These are phyloP conservation scores for Xiphophorus hellerii DNA, from an alignment of 2,113 vertebrate species.

Conservation along the genomic window DNA sequence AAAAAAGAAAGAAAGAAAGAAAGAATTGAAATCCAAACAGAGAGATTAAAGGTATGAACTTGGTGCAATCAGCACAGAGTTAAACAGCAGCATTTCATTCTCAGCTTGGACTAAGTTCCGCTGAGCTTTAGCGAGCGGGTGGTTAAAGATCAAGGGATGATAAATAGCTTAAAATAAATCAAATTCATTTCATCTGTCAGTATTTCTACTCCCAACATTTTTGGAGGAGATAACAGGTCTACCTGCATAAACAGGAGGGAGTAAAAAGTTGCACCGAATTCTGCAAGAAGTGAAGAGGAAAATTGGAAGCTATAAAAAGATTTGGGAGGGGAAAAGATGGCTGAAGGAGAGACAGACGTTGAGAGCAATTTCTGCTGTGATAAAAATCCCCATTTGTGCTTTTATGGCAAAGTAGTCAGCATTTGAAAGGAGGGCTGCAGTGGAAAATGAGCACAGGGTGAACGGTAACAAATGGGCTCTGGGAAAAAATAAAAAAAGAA, in stretches of 20 bases:
- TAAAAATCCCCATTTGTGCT: constrained; percentile 21
- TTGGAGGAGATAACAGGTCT: neutral
- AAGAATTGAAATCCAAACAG: constrained; percentile 26
- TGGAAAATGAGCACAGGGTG: neutral
- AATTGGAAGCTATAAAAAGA: constrained; percentile 53
- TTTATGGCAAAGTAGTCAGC: constrained; percentile 1
- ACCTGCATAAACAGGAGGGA: neutral
- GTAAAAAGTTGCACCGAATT: constrained; percentile 17
- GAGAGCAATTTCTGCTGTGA: neutral
- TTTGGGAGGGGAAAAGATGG: constrained; percentile 31
- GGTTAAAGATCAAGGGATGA: constrained; percentile 43
- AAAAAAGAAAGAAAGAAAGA: neutral
- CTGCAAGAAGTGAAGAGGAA: constrained; percentile 2
- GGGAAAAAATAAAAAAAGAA: constrained; percentile 2
- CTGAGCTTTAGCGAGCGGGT: constrained; percentile 39
- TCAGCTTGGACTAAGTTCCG: constrained; percentile 31
- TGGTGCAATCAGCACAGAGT: constrained; percentile 37
- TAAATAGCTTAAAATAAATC: constrained; percentile 32
- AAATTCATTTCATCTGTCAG: constrained; percentile 12
- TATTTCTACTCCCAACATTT: neutral
- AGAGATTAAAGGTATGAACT: constrained; percentile 18
- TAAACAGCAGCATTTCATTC: constrained; percentile 35
- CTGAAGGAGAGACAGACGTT: constrained; percentile 6
- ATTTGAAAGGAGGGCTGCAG: constrained; percentile 10
- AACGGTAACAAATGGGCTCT: constrained; percentile 1